Percentiles rank a stretch among this genome's conserved stretches.
Evolutionary conservation across 2,797 vertebrate species (phyloP).

Genomic region (Parambassis ranga): DNA sequence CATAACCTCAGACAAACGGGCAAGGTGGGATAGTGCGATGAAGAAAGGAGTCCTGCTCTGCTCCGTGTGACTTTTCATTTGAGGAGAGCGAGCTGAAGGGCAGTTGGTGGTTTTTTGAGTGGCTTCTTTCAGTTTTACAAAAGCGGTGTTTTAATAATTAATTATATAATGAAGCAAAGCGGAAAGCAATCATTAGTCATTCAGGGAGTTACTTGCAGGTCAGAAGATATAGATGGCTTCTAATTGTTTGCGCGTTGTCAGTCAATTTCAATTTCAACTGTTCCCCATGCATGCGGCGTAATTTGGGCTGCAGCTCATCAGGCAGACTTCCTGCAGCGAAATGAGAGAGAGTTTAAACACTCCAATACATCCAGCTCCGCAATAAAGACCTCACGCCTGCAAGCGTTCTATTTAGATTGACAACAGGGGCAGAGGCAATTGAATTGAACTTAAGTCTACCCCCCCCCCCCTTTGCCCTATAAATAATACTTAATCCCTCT

Average conservation of each 20-base stretch:
- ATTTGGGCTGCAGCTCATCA: conserved; percentile 46
- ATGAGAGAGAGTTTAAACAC: conserved; percentile 48
- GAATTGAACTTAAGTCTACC: conserved; percentile 72
- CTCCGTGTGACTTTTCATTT: background rate
- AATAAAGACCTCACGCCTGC: conserved; percentile 56
- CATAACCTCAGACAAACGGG: conserved; percentile 64
- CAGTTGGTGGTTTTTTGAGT: background rate
- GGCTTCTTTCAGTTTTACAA: background rate
- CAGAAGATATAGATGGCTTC: conserved; percentile 1
- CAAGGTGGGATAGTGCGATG: conserved; percentile 7
- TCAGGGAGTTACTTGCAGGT: conserved; percentile 8
- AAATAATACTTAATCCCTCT: conserved; percentile 78
- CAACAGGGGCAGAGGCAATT: conserved; percentile 70
- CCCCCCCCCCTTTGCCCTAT: conserved; percentile 70
- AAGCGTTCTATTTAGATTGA: conserved; percentile 72
- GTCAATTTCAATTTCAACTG: conserved; percentile 42
- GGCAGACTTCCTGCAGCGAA: conserved; percentile 32
- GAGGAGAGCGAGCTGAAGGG: background rate
- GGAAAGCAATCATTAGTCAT: background rate
- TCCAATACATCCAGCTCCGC: conserved; percentile 35
- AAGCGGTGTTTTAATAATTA: background rate
- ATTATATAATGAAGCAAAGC: background rate
- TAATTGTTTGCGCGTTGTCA: conserved; percentile 36
- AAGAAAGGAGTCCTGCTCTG: background rate
- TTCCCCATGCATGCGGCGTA: conserved; percentile 16